phyloP scores from a whole-genome alignment of 1,140 invertebrate species.

The Fragariocoptes setiger region DNA sequence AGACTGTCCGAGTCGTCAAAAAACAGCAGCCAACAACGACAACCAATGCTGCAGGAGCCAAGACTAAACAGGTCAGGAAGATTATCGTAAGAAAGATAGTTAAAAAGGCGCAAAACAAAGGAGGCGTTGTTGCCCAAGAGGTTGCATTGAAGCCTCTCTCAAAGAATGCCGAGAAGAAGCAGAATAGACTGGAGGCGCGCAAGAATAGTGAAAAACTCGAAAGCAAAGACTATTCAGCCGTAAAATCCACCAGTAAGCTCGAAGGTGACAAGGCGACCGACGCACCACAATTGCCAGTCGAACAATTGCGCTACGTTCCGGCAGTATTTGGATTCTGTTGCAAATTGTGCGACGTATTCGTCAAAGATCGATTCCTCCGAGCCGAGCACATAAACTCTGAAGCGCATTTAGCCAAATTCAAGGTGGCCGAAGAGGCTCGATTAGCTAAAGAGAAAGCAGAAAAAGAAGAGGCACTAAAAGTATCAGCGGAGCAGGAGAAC shows the following conservation, averaged over 20 bases:
- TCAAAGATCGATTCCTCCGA: not conserved
- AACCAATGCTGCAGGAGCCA: not conserved
- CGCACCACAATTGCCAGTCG: not conserved
- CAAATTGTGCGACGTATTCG: constrained; percentile 3
- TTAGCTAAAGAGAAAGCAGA: not conserved
- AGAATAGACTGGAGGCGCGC: not conserved
- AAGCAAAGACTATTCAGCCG: not conserved
- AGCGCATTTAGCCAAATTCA: not conserved
- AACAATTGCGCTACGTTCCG: not conserved
- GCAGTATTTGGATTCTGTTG: constrained; percentile 3
- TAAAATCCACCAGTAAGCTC: not conserved
- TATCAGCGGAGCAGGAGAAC: too few species aligned
- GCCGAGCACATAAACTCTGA: constrained; percentile 1
- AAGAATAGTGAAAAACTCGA: not conserved
- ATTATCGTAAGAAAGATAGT: not conserved
- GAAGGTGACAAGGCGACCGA: not conserved
- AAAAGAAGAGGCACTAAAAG: not conserved
- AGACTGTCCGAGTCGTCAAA: not conserved
- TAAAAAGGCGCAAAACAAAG: not conserved
- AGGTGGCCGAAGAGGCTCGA: not conserved
- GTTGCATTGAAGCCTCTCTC: not conserved
- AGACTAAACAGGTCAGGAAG: not conserved
- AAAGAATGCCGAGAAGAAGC: not conserved
- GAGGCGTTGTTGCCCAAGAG: not conserved
- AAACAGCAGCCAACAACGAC: not conserved